Base-by-base conservation (phyloP, 2,113 vertebrate species). In the Marcusenius ussheri region DNA sequence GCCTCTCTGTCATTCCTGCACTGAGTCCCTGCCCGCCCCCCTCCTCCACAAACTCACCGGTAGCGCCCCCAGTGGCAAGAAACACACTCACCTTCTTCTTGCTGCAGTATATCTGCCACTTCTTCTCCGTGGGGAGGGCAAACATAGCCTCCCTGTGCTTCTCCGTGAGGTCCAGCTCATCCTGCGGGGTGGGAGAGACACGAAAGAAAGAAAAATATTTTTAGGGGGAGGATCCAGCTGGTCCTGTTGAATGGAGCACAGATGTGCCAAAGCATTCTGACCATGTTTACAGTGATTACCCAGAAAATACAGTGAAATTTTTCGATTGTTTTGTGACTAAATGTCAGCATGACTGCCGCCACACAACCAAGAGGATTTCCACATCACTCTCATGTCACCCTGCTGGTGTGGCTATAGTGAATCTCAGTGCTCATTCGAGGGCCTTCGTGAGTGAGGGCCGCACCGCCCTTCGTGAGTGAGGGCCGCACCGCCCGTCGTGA, bases 61-160 rank as follows among this genome's bases (percentile, higher is more conserved):
- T 13, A 35, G 3, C 35, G 1, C 35, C 70, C 35, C 4, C 35
- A 74, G 9, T 51, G 42, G 8, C 74, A 80, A 21, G 35, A 80
- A 49, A 45, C 24, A 49, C 10, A 58, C 95, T 94, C 93, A 97
- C 97, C 91, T 97, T 97, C 90, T 97, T 97, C 94, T 97, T 97
- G 95, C 96, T 97, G 93, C 96, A 97, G 92, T 97, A 97, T 93
- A 97, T 97, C 91, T 97, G 97, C 97, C 97, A 97, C 93, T 97
- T 97, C 93, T 97, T 97, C 93, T 97, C 96, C 0, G 96, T 96
- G 0, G 97, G 96, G 91, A 97, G 96, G 0, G 96, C 97, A 47
- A 97, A 97, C 97, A 97, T 97, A 91, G 97, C 97, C 94, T 97
- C 96, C 91, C 97, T 95, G 91, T 97, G 97, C 92, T 97, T 97